Evolutionary conservation across 92 coral and sea anemone species (phyloP), one percentile per base, ranked within the genome.

Genomic region (Meandrina meandrites): DNA sequence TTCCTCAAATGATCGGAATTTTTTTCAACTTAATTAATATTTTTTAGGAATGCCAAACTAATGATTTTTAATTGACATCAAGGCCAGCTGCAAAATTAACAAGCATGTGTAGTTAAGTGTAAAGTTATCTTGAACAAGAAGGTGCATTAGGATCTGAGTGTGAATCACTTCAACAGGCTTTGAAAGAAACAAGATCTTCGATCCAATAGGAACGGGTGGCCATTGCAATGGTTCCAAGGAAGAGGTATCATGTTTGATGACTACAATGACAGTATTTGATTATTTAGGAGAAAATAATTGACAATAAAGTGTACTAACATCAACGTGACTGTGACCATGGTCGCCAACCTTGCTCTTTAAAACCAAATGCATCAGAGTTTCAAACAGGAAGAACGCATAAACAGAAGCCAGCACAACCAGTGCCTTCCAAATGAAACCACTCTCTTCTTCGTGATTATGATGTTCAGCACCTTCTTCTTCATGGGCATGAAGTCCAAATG

Each of bases 361-460:
- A n/a, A 93, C 89, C 90, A 96, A 88, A 77, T 96, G 98, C 93
- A 92, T 93, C 82, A 93, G 8, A 32, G 97, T 94, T 80, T 96
- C 98, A 88, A 96, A 94, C 80, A 96, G 86, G 82, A 89, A 96
- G 74, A 94, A 94, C 47, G 84, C 85, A 84, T 96, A 96, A 66
- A 96, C 74, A 14, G 98, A 87, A 24, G 68, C 95, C 81, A 95
- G 84, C 27, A 95, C 92, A 30, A 89, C 87, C 64, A 93, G 66
- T 50, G 94, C 93, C 64, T 92, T 96, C 93, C 93, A 96, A 34
- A 95, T 70, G 78, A 93, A 94, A 7, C 45, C 78, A 32, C 73
- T 54, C 35, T 72, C 89, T 79, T 70, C 89, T 78, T 72, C 78
- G 58, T 87, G 87, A 54, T 60, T 51, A 10, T 66, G 87, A 81